phyloP scores from a whole-genome alignment of 2,797 vertebrate genomes.

The Cirrhinus mrigala region DNA sequence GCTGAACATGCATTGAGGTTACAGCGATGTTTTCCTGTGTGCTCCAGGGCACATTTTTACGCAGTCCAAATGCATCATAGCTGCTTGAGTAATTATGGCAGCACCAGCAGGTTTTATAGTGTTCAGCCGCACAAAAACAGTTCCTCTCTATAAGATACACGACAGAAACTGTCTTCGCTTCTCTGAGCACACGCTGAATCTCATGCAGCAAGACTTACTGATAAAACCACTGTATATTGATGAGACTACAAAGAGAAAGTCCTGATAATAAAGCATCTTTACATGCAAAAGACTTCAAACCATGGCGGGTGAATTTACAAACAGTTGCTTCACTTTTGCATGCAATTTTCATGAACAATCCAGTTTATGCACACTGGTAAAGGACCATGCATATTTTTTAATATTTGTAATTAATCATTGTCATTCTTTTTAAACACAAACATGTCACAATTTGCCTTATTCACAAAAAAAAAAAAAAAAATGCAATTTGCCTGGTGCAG shows the following conservation, averaged over 20 bases:
- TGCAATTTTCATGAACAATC: neutral
- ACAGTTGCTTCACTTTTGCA: neutral
- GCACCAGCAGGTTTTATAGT: constrained; percentile 32
- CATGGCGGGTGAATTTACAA: neutral
- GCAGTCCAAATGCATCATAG: constrained; percentile 35
- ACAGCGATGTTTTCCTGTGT: constrained; percentile 19
- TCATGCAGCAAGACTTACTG: neutral
- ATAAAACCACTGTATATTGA: neutral
- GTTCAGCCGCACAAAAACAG: constrained; percentile 2
- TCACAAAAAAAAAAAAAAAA: no score
- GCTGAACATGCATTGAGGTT: constrained; percentile 52
- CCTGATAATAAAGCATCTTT: neutral
- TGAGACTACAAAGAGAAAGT: neutral
- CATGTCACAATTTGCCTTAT: neutral
- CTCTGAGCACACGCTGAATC: neutral
- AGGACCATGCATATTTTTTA: neutral
- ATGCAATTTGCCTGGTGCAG: neutral
- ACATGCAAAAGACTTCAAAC: neutral
- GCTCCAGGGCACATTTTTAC: constrained; percentile 43
- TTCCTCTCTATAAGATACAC: constrained; percentile 7
- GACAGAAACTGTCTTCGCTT: neutral
- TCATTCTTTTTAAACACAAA: neutral
- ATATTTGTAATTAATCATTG: neutral
- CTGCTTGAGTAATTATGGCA: constrained; percentile 44
- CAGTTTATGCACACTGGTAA: neutral